These are phyloP conservation scores for Eupeodes latifasciatus DNA, from an alignment of 2,888 invertebrate genomes.

Conservation along the genomic window DNA sequence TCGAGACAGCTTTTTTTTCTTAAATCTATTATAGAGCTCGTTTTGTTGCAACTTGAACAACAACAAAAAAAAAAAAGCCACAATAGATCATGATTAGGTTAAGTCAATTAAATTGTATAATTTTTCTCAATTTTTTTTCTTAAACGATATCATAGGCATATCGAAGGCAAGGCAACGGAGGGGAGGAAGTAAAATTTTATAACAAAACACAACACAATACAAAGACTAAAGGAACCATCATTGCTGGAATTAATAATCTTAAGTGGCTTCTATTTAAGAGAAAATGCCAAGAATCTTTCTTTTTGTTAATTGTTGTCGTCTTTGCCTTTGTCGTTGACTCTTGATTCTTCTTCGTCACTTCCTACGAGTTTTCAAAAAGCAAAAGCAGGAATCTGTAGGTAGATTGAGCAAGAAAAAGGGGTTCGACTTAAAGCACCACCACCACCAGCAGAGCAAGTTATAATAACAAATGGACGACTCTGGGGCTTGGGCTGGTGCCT, in stretches of 20 bases:
- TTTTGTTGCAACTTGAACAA: background rate
- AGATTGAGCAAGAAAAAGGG: background rate
- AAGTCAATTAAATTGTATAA: slow-evolving; percentile 61
- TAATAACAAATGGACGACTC: slow-evolving; percentile 15
- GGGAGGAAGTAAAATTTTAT: background rate
- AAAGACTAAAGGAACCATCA: slow-evolving; percentile 56
- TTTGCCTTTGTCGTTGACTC: slow-evolving; percentile 6
- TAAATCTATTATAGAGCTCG: background rate
- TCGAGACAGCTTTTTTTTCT: slow-evolving; percentile 1
- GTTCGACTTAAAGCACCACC: background rate
- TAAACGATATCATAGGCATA: slow-evolving; percentile 49
- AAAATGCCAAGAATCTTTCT: slow-evolving; percentile 45
- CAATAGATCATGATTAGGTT: slow-evolving; percentile 69
- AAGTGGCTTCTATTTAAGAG: slow-evolving; percentile 62
- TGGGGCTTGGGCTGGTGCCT: slow-evolving; percentile 10
- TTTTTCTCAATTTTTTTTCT: slow-evolving; percentile 26
- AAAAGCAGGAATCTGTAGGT: background rate
- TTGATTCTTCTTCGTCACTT: slow-evolving; percentile 37
- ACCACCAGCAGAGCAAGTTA: background rate
- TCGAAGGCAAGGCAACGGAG: too few species aligned
- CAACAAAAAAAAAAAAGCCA: background rate
- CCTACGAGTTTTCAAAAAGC: slow-evolving; percentile 32
- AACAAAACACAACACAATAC: slow-evolving; percentile 10
- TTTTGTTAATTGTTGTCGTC: slow-evolving; percentile 8
- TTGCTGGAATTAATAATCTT: slow-evolving; percentile 65